Conservation (phyloP, 2,113 vertebrate species). For the Anhinga rufa region DNA sequence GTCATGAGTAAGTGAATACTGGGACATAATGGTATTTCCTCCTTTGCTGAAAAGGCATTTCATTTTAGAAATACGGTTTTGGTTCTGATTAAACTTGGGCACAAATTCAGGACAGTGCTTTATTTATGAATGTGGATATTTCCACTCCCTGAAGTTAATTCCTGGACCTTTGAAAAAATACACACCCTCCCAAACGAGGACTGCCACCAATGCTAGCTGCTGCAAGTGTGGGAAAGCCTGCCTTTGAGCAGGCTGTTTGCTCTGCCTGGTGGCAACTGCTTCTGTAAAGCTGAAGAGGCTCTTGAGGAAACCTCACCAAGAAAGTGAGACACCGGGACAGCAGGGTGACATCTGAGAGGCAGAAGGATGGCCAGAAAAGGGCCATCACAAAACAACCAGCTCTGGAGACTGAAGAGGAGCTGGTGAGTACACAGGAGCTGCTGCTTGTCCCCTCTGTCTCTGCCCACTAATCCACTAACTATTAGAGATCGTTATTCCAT, state of each 20-base stretch:
- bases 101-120: not conserved
- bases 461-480: not conserved
- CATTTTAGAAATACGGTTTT: not conserved
- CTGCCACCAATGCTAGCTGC: not conserved
- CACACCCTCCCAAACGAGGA: not conserved
- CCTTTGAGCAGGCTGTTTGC: not conserved
- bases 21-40: conserved; percentile 43
- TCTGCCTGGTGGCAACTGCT: not conserved
- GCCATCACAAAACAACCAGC: not conserved
- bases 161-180: not conserved
- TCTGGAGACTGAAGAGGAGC: not conserved
- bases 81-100: conserved; percentile 42
- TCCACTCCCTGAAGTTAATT: not conserved
- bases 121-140: not conserved
- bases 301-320: not conserved
- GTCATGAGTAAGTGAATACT: conserved; percentile 41
- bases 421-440: not conserved
- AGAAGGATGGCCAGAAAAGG: not conserved
- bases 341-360: not conserved
- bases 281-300: not conserved
- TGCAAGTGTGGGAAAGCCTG: not conserved
- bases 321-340: rapidly evolving
- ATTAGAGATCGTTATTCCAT: not conserved
- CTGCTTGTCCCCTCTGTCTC: not conserved
- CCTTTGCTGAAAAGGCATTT: conserved; percentile 22